These are phyloP conservation scores for Zeuzera pyrina DNA, from an alignment of 2,888 invertebrate species.

Conservation along the genomic window DNA sequence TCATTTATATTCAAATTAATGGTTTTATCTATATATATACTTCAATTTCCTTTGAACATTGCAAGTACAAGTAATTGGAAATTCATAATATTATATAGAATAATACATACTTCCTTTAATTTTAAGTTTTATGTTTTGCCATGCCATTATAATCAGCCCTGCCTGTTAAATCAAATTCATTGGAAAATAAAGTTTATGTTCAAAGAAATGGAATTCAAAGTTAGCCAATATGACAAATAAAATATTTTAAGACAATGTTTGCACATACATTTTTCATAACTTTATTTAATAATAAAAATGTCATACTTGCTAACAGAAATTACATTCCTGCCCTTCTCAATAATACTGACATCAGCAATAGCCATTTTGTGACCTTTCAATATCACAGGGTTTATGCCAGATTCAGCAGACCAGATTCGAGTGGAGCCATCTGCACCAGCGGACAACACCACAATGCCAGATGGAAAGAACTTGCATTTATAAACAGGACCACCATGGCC, in stretches of 20 bases:
- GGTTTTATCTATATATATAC: background rate
- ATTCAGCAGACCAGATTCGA: conserved; percentile 80
- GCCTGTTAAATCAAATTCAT: too few relatives aligned
- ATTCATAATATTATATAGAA: too few relatives aligned
- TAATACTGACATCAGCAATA: conserved; percentile 73
- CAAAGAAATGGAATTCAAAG: too few relatives aligned
- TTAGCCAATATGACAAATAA: too few relatives aligned
- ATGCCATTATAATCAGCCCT: too few relatives aligned
- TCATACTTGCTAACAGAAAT: conserved; percentile 78
- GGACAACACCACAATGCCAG: conserved; percentile 77
- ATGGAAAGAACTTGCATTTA: conserved; percentile 79
- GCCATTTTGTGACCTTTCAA: conserved; percentile 78
- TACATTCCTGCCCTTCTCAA: conserved; percentile 80
- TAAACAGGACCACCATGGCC: conserved; percentile 81
- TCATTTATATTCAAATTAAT: background rate
- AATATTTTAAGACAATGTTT: background rate
- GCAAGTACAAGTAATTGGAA: too few relatives aligned
- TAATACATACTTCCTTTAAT: too few relatives aligned
- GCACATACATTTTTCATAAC: background rate
- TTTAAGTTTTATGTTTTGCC: too few relatives aligned
- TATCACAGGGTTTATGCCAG: conserved; percentile 77
- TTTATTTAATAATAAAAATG: too few relatives aligned
- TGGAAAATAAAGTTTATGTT: too few relatives aligned
- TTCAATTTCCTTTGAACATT: too few relatives aligned
- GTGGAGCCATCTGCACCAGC: conserved; percentile 80